A percentile compares a stretch with the other conserved stretches of the same genome.
Evolutionary conservation across 1,140 invertebrate genomes (phyloP).

Genomic region (Luehdorfia chinensis): DNA sequence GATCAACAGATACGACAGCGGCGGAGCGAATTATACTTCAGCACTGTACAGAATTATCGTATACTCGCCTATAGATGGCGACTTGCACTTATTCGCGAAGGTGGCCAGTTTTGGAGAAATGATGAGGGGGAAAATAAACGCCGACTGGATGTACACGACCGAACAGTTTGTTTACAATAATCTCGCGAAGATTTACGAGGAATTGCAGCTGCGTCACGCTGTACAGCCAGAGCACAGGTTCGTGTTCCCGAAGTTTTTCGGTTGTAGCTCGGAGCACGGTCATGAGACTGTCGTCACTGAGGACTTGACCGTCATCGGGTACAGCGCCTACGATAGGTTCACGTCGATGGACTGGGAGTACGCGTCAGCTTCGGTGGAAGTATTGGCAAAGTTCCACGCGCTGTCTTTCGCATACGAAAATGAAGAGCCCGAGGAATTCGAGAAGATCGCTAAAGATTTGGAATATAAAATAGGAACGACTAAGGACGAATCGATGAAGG

Average conservation of each 20-base stretch:
- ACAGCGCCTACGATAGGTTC: slow-evolving; percentile 29
- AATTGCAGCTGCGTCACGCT: slow-evolving; percentile 32
- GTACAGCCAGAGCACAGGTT: slow-evolving; percentile 32
- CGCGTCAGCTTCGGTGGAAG: slow-evolving; percentile 29
- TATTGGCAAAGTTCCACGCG: slow-evolving; percentile 47
- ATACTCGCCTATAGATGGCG: slow-evolving; percentile 23
- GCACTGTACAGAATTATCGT: slow-evolving; percentile 29
- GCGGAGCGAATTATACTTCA: slow-evolving; percentile 48
- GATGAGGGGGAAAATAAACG: slow-evolving; percentile 27
- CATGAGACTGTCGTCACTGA: slow-evolving; percentile 47
- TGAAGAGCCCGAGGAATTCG: slow-evolving; percentile 41
- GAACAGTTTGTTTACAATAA: slow-evolving; percentile 46
- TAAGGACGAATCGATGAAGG: slow-evolving; percentile 7
- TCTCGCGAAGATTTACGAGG: slow-evolving; percentile 34
- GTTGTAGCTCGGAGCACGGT: slow-evolving; percentile 18
- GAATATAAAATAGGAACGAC: slow-evolving; percentile 7
- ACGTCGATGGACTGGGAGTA: slow-evolving; percentile 43
- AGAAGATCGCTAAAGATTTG: slow-evolving; percentile 23
- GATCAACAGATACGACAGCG: slow-evolving; percentile 20
- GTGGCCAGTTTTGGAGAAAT: slow-evolving; percentile 32
- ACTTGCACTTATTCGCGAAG: slow-evolving; percentile 53
- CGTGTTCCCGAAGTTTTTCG: slow-evolving; percentile 45
- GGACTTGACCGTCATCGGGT: slow-evolving; percentile 39
- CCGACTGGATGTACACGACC: slow-evolving; percentile 34
- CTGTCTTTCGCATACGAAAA: slow-evolving; percentile 44